A percentile compares a stretch with the other conserved stretches of the same genome.
These are phyloP conservation scores for Tyto alba DNA, from an alignment of 2,113 vertebrate genomes.

Conservation along the genomic window DNA sequence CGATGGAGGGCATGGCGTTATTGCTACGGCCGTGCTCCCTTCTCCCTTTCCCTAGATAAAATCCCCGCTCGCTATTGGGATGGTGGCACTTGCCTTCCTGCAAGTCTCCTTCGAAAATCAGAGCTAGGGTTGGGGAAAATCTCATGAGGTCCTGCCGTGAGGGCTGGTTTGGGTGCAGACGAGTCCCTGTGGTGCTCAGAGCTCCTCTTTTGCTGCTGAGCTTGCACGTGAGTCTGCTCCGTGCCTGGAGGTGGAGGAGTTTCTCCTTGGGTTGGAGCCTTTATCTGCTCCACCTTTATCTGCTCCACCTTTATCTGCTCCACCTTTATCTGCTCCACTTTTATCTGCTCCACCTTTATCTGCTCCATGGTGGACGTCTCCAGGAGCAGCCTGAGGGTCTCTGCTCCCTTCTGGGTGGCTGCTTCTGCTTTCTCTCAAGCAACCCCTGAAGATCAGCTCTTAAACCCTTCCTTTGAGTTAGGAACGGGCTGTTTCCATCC, in stretches of 20 bases:
- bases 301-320: too few species aligned
- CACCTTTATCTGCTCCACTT: too few species aligned
- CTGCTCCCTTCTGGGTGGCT: background rate
- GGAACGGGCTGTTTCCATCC: background rate
- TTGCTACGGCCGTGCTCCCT: background rate
- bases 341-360: too few species aligned
- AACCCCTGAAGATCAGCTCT: background rate
- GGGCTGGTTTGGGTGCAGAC: background rate
- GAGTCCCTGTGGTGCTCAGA: fast-evolving
- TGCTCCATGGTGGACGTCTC: background rate
- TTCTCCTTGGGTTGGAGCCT: background rate
- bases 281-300: too few species aligned
- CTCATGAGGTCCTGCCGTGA: background rate
- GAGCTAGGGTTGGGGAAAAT: background rate
- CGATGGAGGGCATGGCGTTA: background rate
- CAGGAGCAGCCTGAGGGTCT: too few species aligned
- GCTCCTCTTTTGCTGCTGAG: background rate
- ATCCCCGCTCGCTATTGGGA: fast-evolving
- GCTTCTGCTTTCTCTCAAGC: background rate
- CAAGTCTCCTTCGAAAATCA: background rate
- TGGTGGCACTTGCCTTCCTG: background rate
- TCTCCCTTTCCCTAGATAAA: background rate
- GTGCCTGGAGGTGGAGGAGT: background rate
- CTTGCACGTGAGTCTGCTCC: background rate
- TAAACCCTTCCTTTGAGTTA: background rate